phyloP scores from a whole-genome alignment of 1,140 invertebrate genomes.

The Magallana ariakensis region DNA sequence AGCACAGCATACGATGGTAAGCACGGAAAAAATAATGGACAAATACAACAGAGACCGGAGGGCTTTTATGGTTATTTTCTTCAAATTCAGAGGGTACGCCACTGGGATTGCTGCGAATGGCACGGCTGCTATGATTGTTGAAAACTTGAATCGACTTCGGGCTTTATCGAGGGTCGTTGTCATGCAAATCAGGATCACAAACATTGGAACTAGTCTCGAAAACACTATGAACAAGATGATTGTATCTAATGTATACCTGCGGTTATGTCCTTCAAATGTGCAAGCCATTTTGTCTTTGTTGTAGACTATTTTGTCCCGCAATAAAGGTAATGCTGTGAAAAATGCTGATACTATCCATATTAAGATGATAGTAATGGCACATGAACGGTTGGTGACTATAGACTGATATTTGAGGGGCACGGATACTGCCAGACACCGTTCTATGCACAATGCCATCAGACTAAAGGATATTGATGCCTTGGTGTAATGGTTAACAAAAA shows the following conservation, averaged over 20 bases:
- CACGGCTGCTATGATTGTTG: neutral
- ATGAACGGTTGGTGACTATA: neutral
- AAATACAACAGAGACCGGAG: neutral
- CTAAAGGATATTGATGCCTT: neutral
- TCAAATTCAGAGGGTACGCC: neutral
- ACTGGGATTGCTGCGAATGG: neutral
- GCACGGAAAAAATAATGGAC: neutral
- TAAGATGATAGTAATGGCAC: neutral
- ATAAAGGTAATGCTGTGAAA: neutral
- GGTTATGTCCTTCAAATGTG: neutral
- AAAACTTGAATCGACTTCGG: neutral
- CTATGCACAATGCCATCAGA: neutral
- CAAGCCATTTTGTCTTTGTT: neutral
- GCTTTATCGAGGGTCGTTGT: neutral
- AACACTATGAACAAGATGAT: neutral
- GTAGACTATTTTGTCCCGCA: neutral
- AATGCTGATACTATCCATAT: neutral
- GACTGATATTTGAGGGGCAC: neutral
- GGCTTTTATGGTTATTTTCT: conserved; percentile 7
- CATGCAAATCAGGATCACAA: neutral
- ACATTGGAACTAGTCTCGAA: neutral
- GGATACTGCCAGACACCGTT: neutral
- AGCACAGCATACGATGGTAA: neutral
- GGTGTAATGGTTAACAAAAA: neutral
- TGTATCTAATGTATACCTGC: neutral